Evolutionary conservation across 1,140 invertebrate species (phyloP), one percentile per base, ranked within the genome.

Genomic region (Polypedilum pembai): DNA sequence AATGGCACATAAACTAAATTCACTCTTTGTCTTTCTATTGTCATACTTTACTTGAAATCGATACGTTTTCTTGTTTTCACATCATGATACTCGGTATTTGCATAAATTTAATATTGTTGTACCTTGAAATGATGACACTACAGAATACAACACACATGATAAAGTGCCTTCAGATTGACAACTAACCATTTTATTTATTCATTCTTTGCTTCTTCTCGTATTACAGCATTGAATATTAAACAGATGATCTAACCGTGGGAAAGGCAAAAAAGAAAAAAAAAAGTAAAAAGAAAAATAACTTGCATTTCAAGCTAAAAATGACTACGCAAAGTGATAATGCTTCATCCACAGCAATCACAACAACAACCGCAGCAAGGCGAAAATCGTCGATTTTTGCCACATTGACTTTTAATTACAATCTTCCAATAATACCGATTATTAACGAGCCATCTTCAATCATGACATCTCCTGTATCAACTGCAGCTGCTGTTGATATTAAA

Each of bases 381-480:
- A 69, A 21, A 7, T 69, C 65, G 12, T 69, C 65, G 8, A 21
- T 18, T 20, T 18, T 69, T 21, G 65, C 20, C 3, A 18, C 65
- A 20, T 69, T 69, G 18, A 20, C 65, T 18, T 69, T 69, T 17
- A 69, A 69, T 18, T 69, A 18, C 12, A 69, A 69, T 69, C 8
- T 69, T 10, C 65, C 65, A 69, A 69, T 7, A 18, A 69, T 69
- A 18, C 65, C 65, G 12, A 69, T 69, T 20, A 69, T 69, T 7
- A 69, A 69, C 20, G 65, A 69, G 20, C 65, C 17, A 69, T 18
- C 65, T 12, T 4, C 45, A 56, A 33, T 33, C 24, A 33, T 33
- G 24, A 12, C 45, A 56, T 15, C 12, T 15, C 8, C 41, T 45
- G 12, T 4, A 56, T 56, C 45, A 56, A 15, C 65, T 10, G 17